Evolutionary conservation across 2,797 vertebrate genomes (phyloP).

Genomic region (Neostethus bicornis): DNA sequence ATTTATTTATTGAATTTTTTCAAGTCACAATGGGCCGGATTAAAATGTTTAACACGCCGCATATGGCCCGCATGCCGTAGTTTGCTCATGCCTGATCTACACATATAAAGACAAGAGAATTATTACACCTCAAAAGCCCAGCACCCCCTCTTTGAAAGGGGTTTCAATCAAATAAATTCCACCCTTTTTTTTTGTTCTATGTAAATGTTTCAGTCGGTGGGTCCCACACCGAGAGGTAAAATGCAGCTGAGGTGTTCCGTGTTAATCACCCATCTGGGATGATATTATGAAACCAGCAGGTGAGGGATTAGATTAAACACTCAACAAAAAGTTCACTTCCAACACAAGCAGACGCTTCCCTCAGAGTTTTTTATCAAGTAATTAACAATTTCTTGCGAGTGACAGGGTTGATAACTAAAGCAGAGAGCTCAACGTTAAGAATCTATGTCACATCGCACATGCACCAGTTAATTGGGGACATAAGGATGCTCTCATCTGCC

Average conservation of each 20-base stretch:
- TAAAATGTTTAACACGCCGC: too few species aligned
- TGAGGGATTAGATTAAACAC: neutral
- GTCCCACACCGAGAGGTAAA: slow-evolving; percentile 2
- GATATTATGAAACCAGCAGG: neutral
- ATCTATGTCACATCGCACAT: slow-evolving; percentile 38
- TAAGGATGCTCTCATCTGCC: slow-evolving; percentile 61
- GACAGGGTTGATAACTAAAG: slow-evolving; percentile 39
- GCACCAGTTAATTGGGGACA: slow-evolving; percentile 56
- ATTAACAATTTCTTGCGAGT: slow-evolving; percentile 22
- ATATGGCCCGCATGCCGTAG: too few species aligned
- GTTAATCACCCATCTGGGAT: slow-evolving; percentile 17
- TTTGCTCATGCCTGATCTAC: too few species aligned
- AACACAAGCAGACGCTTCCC: neutral
- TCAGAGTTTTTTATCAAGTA: slow-evolving; percentile 18
- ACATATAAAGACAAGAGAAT: too few species aligned
- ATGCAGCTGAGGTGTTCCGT: slow-evolving; percentile 9
- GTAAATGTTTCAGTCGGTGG: slow-evolving; percentile 20
- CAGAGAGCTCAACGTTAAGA: slow-evolving; percentile 40
- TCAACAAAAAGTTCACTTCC: neutral
- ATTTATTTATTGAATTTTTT: too few species aligned
- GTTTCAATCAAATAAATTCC: too few species aligned
- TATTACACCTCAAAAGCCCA: too few species aligned
- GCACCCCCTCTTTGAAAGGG: too few species aligned
- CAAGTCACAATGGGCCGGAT: too few species aligned
- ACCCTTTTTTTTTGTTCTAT: slow-evolving; percentile 16